A percentile compares a stretch with the other conserved stretches of the same genome.
phyloP scores from a whole-genome alignment of 2,888 invertebrate genomes.

The Ophioninae sp. region DNA sequence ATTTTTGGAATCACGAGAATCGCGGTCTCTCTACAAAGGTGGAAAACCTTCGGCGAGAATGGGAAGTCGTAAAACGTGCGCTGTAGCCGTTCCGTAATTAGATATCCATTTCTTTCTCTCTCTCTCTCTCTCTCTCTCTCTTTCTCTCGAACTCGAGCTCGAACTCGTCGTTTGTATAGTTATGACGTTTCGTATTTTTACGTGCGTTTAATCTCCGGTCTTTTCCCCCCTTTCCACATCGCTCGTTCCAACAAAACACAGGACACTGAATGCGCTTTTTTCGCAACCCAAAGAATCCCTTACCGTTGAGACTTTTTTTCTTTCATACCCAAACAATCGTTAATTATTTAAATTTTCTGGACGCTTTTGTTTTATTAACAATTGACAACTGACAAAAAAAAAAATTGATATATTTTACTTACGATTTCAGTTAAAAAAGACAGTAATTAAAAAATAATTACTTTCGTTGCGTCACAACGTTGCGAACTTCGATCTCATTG shows the following conservation, averaged over 20 bases:
- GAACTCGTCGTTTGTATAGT: conserved; percentile 6
- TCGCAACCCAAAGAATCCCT: conserved; percentile 25
- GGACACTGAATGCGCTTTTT: conserved; percentile 30
- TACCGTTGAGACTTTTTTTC: conserved; percentile 16
- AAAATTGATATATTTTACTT: no score
- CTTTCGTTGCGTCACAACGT: no score
- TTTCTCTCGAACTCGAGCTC: conserved; percentile 6
- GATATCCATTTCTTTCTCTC: conserved; percentile 27
- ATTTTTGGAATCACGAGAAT: not conserved
- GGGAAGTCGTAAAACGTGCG: conserved; percentile 55
- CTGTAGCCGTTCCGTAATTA: conserved; percentile 43
- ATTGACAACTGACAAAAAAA: no score
- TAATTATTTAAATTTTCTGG: no score
- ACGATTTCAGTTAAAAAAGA: no score
- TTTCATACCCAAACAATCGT: conserved; percentile 5
- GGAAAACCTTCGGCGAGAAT: conserved; percentile 41
- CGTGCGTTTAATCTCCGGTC: conserved; percentile 12
- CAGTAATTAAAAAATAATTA: no score
- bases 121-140: conserved; percentile 14
- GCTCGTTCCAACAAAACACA: conserved; percentile 35
- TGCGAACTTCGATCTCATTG: no score
- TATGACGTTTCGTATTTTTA: conserved; percentile 34
- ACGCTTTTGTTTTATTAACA: no score
- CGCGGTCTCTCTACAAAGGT: conserved; percentile 5
- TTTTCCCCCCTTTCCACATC: conserved; percentile 4